Base-by-base conservation (phyloP, 2,113 vertebrate genomes). In the Pogonocichla stellata region DNA sequence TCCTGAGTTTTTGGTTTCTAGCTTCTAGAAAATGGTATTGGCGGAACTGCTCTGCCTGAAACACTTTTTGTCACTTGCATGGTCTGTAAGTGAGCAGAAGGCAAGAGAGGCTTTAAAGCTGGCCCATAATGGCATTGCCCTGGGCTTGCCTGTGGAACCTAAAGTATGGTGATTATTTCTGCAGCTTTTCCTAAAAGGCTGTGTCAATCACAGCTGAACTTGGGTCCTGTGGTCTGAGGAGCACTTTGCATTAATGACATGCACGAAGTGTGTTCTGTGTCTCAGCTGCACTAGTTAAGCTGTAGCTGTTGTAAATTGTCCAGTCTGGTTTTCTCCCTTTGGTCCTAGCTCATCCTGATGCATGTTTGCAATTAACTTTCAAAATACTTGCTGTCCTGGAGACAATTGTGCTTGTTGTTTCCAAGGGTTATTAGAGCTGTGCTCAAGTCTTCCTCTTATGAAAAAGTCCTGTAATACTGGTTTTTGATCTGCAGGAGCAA, bases 401-500 rank as follows among this genome's bases (percentile, higher is more conserved):
- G 31, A 31, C 83, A 51, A 86, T 36, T 64, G 10, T 73, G 22
- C 36, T 60, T 40, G 28, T 48, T 71, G 19, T 53, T 87, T 88
- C 31, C 16, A 50, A 25, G 25, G 22, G 4, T 92, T 88, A 36
- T 51, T 70, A 88, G 45, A 71, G 67, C 75, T 82, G 25, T 80
- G 15, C 38, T 70, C 22, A 45, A 64, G 17, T 77, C 47, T 69
- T 62, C 54, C 24, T 65, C 42, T 11, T 88, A 43, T 12, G 14
- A 34, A 22, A 25, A 53, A 47, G 24, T 69, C 53, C 47, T 51
- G 5, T 72, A 72, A 81, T 54, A 4, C 14, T 67, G 4, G 10
- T 58, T 80, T 93, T 14, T 86, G n/a, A 92, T 73, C 17, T 61
- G 12, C 88, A 99, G 99, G 99, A 99, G 67, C 99, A 99, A 95